A percentile compares a stretch with the other conserved stretches of the same genome.
phyloP scores from a whole-genome alignment of 2,888 invertebrate species.

The Meliscaeva auricollis region DNA sequence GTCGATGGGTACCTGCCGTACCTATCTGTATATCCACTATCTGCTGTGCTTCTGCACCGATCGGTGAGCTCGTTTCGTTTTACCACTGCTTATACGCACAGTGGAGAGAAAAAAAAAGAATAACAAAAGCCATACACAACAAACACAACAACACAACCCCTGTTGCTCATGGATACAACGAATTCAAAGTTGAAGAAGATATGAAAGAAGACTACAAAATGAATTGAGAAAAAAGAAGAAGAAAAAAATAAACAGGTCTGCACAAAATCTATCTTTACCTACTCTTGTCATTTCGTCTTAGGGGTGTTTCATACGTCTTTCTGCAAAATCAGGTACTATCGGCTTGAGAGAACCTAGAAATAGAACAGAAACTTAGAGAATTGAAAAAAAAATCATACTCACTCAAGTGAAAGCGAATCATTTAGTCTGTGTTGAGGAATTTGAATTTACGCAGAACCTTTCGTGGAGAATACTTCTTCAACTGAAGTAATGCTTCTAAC shows the following conservation, averaged over 20 bases:
- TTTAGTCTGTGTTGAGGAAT: neutral
- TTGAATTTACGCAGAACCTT: neutral
- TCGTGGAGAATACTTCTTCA: neutral
- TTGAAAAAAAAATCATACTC: neutral
- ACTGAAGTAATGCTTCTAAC: too few relatives aligned
- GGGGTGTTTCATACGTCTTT: constrained; percentile 53
- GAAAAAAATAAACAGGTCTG: constrained; percentile 63
- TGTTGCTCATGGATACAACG: constrained; percentile 66
- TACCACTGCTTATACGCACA: constrained; percentile 32
- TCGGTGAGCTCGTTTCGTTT: constrained; percentile 52
- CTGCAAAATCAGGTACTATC: constrained; percentile 45
- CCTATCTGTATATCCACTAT: constrained; percentile 5
- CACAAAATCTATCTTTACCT: constrained; percentile 33
- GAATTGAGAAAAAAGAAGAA: neutral
- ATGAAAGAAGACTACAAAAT: constrained; percentile 30
- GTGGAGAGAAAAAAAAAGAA: constrained; percentile 35
- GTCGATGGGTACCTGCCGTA: constrained; percentile 52
- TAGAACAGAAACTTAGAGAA: neutral
- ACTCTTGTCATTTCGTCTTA: constrained; percentile 12
- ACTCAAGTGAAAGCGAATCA: neutral
- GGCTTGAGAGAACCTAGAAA: neutral
- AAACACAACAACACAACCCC: constrained; percentile 51
- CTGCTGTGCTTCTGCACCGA: constrained; percentile 41
- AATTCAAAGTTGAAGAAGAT: constrained; percentile 30
- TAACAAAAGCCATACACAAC: constrained; percentile 35